phyloP scores from a whole-genome alignment of 2,113 vertebrate genomes.

The Myodes glareolus region DNA sequence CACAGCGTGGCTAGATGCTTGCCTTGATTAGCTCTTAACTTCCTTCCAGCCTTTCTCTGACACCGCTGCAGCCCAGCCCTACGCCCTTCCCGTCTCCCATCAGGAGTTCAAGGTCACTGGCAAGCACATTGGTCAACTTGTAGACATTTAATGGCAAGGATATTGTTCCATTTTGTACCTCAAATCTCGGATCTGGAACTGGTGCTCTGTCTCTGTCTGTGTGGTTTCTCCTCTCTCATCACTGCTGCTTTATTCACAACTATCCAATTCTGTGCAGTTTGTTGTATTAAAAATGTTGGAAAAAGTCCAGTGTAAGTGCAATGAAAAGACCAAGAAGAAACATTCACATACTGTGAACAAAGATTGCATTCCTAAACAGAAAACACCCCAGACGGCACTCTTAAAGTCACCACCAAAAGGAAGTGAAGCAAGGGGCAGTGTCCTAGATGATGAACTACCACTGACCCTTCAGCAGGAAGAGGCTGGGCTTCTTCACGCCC shows the following conservation, averaged over 20 bases:
- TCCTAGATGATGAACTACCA: neutral
- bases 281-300: neutral
- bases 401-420: neutral
- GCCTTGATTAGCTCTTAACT: conserved; percentile 70
- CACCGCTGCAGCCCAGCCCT: neutral
- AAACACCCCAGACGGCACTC: neutral
- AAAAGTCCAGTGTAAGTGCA: neutral
- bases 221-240: neutral
- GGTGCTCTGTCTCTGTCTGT: neutral
- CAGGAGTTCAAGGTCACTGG: neutral
- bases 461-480: neutral
- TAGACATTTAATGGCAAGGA: neutral
- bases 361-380: neutral
- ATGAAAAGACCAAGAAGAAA: neutral
- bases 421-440: neutral
- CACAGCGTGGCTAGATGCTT: conserved; percentile 23
- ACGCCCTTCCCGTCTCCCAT: neutral
- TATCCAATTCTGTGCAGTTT: neutral
- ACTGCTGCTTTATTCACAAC: neutral
- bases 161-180: neutral
- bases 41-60: neutral
- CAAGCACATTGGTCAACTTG: neutral
- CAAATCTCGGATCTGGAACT: neutral
- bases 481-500: neutral
- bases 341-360: neutral